Percentiles rank a stretch among this genome's conserved stretches.
These are phyloP conservation scores for Gambusia yucatana DNA, from an alignment of 2,797 vertebrate genomes.

Conservation along the genomic window DNA sequence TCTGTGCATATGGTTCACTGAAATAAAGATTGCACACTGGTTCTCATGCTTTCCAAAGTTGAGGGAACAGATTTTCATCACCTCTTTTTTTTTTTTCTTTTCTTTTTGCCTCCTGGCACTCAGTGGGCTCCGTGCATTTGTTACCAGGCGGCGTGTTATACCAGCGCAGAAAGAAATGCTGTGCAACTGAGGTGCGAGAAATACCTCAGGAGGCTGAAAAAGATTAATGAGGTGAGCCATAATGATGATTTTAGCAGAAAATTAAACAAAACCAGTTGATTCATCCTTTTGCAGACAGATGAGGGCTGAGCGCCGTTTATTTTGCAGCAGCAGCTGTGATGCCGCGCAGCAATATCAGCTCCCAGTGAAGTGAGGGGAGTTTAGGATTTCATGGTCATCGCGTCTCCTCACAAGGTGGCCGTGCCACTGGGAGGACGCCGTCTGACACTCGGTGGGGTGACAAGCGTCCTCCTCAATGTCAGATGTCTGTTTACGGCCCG, in stretches of 20 bases:
- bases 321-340: slow-evolving; percentile 33
- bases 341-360: slow-evolving; percentile 45
- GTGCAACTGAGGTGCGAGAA: slow-evolving; percentile 45
- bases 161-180: slow-evolving; percentile 55
- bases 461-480: slow-evolving; percentile 71
- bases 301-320: slow-evolving; percentile 39
- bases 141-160: slow-evolving; percentile 76
- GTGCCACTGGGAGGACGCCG: slow-evolving; percentile 29
- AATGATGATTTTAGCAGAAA: slow-evolving; percentile 58
- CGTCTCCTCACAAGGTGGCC: slow-evolving; percentile 53
- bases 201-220: slow-evolving; percentile 41
- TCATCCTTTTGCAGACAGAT: slow-evolving; percentile 47
- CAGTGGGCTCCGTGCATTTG: slow-evolving; percentile 60
- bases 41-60: background rate
- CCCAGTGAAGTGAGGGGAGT: slow-evolving; percentile 47
- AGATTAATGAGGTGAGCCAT: slow-evolving; percentile 68
- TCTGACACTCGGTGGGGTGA: slow-evolving; percentile 49
- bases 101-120: background rate
- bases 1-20: background rate
- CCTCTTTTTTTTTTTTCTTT: background rate
- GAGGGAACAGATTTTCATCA: slow-evolving; percentile 1
- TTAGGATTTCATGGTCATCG: slow-evolving; percentile 68
- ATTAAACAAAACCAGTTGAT: slow-evolving; percentile 51
- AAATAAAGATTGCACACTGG: background rate
- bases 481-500: slow-evolving; percentile 68